These are phyloP conservation scores for Parambassis ranga DNA, from an alignment of 2,797 vertebrate genomes.

Conservation along the genomic window DNA sequence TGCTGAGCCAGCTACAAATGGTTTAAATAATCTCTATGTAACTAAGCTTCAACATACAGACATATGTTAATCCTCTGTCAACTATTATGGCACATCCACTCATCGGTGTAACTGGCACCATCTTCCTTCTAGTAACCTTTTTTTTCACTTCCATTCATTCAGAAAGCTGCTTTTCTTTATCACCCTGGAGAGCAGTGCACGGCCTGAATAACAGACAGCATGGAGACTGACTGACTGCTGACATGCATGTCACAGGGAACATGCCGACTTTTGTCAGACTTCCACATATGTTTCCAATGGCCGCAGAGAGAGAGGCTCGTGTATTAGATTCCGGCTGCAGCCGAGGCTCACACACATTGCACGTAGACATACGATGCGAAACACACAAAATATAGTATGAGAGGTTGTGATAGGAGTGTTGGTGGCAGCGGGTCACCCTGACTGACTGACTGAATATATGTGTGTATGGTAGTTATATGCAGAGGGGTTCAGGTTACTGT, in stretches of 20 bases:
- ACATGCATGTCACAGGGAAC: constrained; percentile 68
- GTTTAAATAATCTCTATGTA: too few species aligned
- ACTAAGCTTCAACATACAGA: too few species aligned
- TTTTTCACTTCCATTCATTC: constrained; percentile 32
- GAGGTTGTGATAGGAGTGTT: constrained; percentile 54
- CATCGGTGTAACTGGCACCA: not conserved
- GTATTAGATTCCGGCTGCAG: constrained; percentile 61
- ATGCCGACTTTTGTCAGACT: constrained; percentile 67
- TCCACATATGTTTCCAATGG: constrained; percentile 79
- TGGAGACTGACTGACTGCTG: constrained; percentile 69
- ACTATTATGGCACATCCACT: not conserved
- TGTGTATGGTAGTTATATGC: too few species aligned
- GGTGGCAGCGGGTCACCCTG: constrained; percentile 48
- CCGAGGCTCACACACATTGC: constrained; percentile 40
- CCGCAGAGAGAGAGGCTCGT: constrained; percentile 17
- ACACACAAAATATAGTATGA: constrained; percentile 7
- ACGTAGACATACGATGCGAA: constrained; percentile 18
- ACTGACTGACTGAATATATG: constrained; percentile 8
- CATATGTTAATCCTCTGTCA: not conserved
- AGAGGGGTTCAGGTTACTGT: constrained; percentile 64
- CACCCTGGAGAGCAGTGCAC: not conserved
- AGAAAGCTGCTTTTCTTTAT: not conserved
- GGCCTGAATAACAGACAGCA: constrained; percentile 34
- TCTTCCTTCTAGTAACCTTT: not conserved
- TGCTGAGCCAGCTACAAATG: too few species aligned